A percentile compares a stretch with the other conserved stretches of the same genome.
Conservation (phyloP, 2,888 invertebrate species). For the Pterobdella sp. region DNA sequence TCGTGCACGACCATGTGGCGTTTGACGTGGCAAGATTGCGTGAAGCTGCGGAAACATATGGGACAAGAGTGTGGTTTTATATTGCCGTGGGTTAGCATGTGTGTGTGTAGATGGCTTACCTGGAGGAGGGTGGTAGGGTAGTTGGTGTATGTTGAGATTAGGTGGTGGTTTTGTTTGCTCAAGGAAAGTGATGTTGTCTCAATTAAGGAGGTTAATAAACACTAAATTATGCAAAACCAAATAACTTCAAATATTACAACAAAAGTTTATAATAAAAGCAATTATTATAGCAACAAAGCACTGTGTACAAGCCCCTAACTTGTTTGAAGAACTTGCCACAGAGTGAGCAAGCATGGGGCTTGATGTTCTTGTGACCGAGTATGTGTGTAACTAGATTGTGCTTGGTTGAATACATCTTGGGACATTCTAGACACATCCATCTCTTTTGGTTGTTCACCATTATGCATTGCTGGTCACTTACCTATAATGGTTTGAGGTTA, state of each 20-base stretch:
- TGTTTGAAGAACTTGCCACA: conserved; percentile 51
- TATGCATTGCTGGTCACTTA: conserved; percentile 47
- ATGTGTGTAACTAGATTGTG: conserved; percentile 50
- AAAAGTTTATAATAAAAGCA: not conserved
- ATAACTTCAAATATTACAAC: not conserved
- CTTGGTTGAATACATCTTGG: conserved; percentile 49
- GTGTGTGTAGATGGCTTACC: conserved; percentile 48
- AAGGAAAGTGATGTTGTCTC: not conserved
- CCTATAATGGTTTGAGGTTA: conserved; percentile 43
- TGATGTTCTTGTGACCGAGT: conserved; percentile 48
- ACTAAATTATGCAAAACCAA: not conserved
- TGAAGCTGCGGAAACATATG: conserved; percentile 47
- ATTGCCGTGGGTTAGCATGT: conserved; percentile 49
- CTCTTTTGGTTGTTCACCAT: conserved; percentile 45
- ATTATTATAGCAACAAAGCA: not conserved
- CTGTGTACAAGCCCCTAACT: conserved; percentile 13
- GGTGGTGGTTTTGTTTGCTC: not conserved
- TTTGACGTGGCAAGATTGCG: conserved; percentile 49
- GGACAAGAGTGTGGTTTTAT: conserved; percentile 47
- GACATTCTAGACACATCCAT: conserved; percentile 49
- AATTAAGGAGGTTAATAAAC: not conserved
- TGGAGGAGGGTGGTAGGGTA: conserved; percentile 30
- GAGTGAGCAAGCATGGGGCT: conserved; percentile 48
- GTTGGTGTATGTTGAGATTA: not conserved
- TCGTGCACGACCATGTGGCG: conserved; percentile 48